Conservation (phyloP, 2,888 invertebrate species). For the Drosophila nr. medialis region DNA sequence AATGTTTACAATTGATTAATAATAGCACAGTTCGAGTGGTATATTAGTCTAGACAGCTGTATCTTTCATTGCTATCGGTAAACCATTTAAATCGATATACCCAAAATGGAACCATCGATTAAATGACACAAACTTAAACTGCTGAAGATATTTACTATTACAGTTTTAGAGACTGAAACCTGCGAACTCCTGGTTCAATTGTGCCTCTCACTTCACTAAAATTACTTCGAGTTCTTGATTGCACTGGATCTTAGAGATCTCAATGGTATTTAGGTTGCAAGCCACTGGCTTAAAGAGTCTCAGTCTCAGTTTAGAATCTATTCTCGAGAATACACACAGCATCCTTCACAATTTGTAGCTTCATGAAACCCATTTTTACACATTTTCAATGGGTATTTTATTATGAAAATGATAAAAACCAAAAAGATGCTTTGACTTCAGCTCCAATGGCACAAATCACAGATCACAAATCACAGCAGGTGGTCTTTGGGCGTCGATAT, state of each 20-base stretch:
- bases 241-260: accelerated
- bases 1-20: too few species aligned
- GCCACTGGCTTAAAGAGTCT: accelerated
- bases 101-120: too few species aligned
- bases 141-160: background rate
- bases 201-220: background rate
- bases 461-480: constrained; percentile 53
- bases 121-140: accelerated
- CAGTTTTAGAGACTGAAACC: accelerated
- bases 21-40: too few species aligned
- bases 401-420: constrained; percentile 3
- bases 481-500: constrained; percentile 64
- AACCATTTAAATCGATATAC: too few species aligned
- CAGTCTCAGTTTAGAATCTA: too few species aligned
- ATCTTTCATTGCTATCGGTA: background rate
- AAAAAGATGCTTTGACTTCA: constrained; percentile 2
- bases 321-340: too few species aligned
- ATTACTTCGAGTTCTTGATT: background rate
- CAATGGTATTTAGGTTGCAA: background rate
- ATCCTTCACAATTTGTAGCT: too few species aligned
- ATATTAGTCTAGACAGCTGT: too few species aligned
- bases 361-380: background rate
- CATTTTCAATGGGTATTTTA: constrained; percentile 1
- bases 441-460: background rate
- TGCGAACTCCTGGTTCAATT: background rate